phyloP scores from a whole-genome alignment of 1,140 invertebrate genomes.

The Papilio dardanus region DNA sequence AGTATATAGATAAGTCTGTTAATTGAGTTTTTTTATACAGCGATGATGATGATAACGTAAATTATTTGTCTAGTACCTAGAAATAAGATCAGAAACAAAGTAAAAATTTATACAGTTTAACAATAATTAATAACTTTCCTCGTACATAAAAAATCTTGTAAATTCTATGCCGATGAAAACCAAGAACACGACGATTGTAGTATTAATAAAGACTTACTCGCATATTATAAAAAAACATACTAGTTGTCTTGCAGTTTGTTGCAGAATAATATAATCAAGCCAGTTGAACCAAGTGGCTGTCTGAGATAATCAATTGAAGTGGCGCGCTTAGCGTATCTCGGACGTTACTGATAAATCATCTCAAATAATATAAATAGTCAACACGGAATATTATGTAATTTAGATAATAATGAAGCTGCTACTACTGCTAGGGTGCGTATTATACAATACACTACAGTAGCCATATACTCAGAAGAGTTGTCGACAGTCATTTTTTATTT shows the following conservation, averaged over 20 bases:
- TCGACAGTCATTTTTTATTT: neutral
- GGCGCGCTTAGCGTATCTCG: neutral
- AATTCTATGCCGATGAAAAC: too few species aligned
- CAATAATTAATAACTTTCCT: too few species aligned
- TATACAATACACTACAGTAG: neutral
- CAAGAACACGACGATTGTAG: too few species aligned
- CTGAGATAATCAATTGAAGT: conserved; percentile 24
- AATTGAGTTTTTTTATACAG: too few species aligned
- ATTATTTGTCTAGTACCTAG: too few species aligned
- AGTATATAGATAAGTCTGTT: too few species aligned
- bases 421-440: conserved; percentile 12
- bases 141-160: too few species aligned
- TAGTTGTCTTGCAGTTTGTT: neutral
- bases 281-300: neutral
- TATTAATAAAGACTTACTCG: too few species aligned
- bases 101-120: too few species aligned
- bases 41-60: too few species aligned
- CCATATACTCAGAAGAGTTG: neutral
- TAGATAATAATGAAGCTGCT: neutral
- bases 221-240: too few species aligned
- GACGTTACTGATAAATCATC: conserved; percentile 5
- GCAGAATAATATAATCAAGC: conserved; percentile 13
- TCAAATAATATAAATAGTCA: neutral
- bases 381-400: neutral
- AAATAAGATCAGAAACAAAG: too few species aligned